These are phyloP conservation scores for Diplolepis rosae DNA, from an alignment of 2,888 invertebrate species.

Conservation along the genomic window DNA sequence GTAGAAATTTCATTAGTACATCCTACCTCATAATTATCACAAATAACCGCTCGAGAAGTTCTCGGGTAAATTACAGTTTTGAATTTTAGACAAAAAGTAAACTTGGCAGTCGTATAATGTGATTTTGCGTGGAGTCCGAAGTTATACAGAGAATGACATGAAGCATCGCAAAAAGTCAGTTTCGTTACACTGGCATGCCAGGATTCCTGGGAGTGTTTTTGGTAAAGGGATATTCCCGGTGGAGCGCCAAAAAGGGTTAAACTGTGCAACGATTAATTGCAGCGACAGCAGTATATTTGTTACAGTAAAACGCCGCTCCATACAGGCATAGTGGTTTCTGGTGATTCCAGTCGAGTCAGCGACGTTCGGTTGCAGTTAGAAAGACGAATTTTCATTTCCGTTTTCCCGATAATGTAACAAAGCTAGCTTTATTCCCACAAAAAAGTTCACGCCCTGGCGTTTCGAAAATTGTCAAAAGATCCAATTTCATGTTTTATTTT, in stretches of 20 bases:
- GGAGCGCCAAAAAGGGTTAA: conserved; percentile 21
- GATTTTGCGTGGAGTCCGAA: background rate
- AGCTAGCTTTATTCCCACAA: background rate
- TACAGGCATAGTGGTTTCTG: background rate
- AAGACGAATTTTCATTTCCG: background rate
- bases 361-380: background rate
- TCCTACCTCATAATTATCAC: too few relatives aligned
- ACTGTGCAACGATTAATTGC: conserved; percentile 15
- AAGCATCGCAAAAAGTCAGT: conserved; percentile 4
- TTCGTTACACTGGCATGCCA: conserved; percentile 2
- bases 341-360: background rate
- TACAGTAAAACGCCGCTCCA: background rate
- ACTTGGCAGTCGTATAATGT: conserved; percentile 13
- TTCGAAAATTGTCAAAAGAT: background rate
- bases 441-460: background rate
- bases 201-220: conserved; percentile 18
- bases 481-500: too few relatives aligned
- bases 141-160: conserved; percentile 1
- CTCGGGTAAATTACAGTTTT: background rate
- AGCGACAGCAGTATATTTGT: conserved; percentile 12
- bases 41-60: too few relatives aligned
- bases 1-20: too few relatives aligned
- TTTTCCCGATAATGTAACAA: background rate
- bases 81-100: background rate
- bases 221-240: background rate